Evolutionary conservation across 2,888 invertebrate genomes (phyloP).

Genomic region (Xestia xanthographa): DNA sequence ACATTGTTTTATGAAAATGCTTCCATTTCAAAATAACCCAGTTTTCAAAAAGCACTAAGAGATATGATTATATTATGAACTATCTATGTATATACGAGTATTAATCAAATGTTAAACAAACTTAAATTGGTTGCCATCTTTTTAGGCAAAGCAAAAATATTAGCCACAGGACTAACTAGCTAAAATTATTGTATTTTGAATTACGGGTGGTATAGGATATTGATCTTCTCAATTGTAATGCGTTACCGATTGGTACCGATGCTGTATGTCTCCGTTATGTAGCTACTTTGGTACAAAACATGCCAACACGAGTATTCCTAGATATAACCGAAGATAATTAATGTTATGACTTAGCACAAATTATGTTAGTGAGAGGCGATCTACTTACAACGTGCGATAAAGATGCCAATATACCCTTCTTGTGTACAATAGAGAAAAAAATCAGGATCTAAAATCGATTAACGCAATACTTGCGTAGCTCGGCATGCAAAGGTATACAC

Average conservation of each 20-base stretch:
- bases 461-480: not conserved
- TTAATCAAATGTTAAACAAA: not conserved
- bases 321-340: constrained; percentile 53
- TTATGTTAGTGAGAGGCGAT: not conserved
- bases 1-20: constrained; percentile 2
- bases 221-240: not conserved
- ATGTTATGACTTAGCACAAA: constrained; percentile 46
- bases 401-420: not conserved
- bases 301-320: constrained; percentile 69
- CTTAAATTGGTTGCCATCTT: not conserved
- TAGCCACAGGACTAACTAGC: not conserved
- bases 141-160: not conserved
- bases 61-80: not conserved
- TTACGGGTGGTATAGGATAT: not conserved
- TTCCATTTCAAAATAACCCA: constrained; percentile 21
- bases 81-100: not conserved
- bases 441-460: not conserved
- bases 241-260: constrained; percentile 56
- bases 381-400: constrained; percentile 1
- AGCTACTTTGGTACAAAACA: constrained; percentile 58
- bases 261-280: constrained; percentile 10
- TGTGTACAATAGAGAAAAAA: not conserved
- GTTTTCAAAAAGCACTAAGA: constrained; percentile 20
- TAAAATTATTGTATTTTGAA: not conserved
- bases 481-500: not conserved